phyloP scores from a whole-genome alignment of 2,888 invertebrate genomes.

The Melinaea marsaeus region DNA sequence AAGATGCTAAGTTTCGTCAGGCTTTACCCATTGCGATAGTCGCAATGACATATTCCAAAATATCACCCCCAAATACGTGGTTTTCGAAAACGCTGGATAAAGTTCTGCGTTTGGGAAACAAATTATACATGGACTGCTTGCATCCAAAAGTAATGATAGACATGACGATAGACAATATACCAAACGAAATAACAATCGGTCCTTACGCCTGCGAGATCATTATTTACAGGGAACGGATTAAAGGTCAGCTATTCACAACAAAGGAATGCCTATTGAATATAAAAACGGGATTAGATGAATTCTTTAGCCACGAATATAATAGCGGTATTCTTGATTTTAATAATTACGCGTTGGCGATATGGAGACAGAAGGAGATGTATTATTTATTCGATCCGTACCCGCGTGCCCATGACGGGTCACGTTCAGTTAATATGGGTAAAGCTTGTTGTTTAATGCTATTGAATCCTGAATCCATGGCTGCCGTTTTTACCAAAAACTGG shows the following conservation, averaged over 20 bases:
- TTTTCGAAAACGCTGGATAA: slow-evolving; percentile 77
- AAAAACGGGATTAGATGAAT: slow-evolving; percentile 66
- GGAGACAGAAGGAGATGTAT: slow-evolving; percentile 80
- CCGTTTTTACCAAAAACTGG: slow-evolving; percentile 73
- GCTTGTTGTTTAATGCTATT: slow-evolving; percentile 81
- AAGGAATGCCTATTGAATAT: slow-evolving; percentile 75
- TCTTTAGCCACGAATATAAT: slow-evolving; percentile 73
- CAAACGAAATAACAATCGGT: slow-evolving; percentile 76
- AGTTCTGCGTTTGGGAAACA: slow-evolving; percentile 77
- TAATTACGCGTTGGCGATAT: slow-evolving; percentile 76
- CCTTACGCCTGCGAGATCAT: slow-evolving; percentile 78
- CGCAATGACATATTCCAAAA: slow-evolving; percentile 80
- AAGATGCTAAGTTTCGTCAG: slow-evolving; percentile 77
- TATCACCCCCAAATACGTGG: slow-evolving; percentile 81
- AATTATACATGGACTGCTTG: slow-evolving; percentile 74
- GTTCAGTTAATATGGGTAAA: slow-evolving; percentile 74
- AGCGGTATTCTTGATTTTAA: slow-evolving; percentile 79
- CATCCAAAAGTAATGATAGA: slow-evolving; percentile 71
- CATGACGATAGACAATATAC: slow-evolving; percentile 73
- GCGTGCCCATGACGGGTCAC: slow-evolving; percentile 75
- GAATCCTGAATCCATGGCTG: slow-evolving; percentile 76
- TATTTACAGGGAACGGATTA: slow-evolving; percentile 73
- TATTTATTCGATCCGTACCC: slow-evolving; percentile 83
- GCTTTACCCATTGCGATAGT: slow-evolving; percentile 78
- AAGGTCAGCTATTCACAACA: slow-evolving; percentile 68